Evolutionary conservation across 2,888 invertebrate genomes (phyloP).

Genomic region (Orgyia antiqua): DNA sequence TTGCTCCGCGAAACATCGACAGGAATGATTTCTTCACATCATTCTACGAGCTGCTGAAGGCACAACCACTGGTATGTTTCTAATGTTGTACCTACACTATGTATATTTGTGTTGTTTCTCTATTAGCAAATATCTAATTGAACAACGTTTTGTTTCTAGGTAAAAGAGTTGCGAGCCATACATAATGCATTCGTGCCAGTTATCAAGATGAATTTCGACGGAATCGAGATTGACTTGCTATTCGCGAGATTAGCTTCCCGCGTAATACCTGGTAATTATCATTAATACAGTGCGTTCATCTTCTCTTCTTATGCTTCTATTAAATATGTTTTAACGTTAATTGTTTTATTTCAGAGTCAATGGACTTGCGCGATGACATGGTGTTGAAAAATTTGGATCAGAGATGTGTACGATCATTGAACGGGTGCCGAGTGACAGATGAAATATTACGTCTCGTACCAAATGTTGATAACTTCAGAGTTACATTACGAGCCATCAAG

Average conservation of each 20-base stretch:
- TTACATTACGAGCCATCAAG: constrained; percentile 96
- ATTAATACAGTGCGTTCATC: too few species aligned
- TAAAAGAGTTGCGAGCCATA: constrained; percentile 82
- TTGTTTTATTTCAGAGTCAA: constrained; percentile 74
- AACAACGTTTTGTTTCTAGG: too few species aligned
- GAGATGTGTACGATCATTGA: constrained; percentile 97
- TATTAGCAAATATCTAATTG: too few species aligned
- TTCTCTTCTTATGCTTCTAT: too few species aligned
- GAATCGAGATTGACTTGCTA: constrained; percentile 98
- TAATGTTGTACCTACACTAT: too few species aligned
- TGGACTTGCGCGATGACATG: constrained; percentile 93
- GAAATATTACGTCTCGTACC: constrained; percentile 98
- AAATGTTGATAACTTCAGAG: constrained; percentile 94
- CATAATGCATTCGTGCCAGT: constrained; percentile 99
- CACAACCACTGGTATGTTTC: constrained; percentile 85
- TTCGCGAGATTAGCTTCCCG: constrained; percentile 97
- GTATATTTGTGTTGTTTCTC: too few species aligned
- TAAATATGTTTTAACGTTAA: too few species aligned
- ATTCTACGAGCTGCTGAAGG: constrained; percentile 93
- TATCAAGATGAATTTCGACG: constrained; percentile 99
- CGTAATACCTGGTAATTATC: constrained; percentile 92
- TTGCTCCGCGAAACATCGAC: constrained; percentile 97
- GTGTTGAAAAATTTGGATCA: constrained; percentile 96
- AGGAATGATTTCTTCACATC: constrained; percentile 96
- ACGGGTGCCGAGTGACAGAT: constrained; percentile 99